phyloP scores from a whole-genome alignment of 2,888 invertebrate species.

The Pardosa pseudoannulata region DNA sequence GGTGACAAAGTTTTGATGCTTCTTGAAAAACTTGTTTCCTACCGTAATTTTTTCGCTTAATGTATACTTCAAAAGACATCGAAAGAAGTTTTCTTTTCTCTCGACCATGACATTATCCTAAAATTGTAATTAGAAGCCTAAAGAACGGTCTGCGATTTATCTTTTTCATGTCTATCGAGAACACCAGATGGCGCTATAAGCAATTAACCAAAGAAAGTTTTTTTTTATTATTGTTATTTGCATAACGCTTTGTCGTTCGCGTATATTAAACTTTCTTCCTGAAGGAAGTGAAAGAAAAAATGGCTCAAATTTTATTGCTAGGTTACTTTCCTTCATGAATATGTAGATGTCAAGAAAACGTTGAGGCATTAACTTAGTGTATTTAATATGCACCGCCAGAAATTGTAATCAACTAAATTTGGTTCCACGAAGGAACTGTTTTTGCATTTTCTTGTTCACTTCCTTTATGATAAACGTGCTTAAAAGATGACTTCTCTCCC shows the following conservation, averaged over 20 bases:
- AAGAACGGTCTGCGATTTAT: not conserved
- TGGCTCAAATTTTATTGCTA: constrained; percentile 35
- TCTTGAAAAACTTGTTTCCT: no score
- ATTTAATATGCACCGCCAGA: constrained; percentile 48
- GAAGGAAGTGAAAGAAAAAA: constrained; percentile 26
- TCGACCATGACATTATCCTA: not conserved
- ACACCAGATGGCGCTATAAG: constrained; percentile 1
- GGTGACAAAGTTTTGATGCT: no score
- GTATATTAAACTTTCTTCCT: not conserved
- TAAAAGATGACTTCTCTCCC: constrained; percentile 12
- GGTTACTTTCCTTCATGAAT: constrained; percentile 48
- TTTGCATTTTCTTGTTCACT: not conserved
- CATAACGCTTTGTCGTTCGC: constrained; percentile 5
- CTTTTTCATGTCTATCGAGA: not conserved
- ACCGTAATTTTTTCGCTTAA: not conserved
- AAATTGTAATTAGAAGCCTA: not conserved
- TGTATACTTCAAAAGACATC: not conserved
- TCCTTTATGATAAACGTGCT: constrained; percentile 6
- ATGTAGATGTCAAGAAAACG: constrained; percentile 35
- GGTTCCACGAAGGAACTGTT: not conserved
- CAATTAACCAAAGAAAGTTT: constrained; percentile 6
- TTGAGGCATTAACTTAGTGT: constrained; percentile 27
- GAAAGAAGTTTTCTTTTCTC: not conserved
- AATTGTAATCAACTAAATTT: constrained; percentile 53
- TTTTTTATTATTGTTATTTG: no score